Evolutionary conservation across 2,797 vertebrate species (phyloP).

Genomic region (Danio choprae): DNA sequence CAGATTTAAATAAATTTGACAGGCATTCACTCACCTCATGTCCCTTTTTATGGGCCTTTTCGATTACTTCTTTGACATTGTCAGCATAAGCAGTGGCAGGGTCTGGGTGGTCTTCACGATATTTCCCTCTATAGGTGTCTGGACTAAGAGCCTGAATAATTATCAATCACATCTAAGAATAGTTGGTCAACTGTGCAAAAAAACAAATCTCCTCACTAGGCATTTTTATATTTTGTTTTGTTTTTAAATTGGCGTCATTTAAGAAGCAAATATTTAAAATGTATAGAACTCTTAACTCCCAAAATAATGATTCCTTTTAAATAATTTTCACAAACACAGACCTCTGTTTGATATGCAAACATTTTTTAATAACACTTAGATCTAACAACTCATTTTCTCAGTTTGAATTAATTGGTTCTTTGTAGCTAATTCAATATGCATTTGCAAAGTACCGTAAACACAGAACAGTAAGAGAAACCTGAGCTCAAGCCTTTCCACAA

Average conservation of each 20-base stretch:
- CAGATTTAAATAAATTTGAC: background rate
- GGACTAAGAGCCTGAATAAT: constrained; percentile 87
- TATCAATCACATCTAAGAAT: background rate
- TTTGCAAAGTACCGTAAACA: background rate
- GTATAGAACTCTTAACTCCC: no score
- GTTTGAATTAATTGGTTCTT: background rate
- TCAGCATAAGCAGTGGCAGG: constrained; percentile 89
- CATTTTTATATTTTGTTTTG: no score
- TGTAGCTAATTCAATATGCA: constrained; percentile 28
- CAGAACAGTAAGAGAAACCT: constrained; percentile 22
- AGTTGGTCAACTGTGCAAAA: background rate
- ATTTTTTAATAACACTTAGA: background rate
- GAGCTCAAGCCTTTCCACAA: background rate
- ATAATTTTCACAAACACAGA: no score
- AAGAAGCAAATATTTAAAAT: no score
- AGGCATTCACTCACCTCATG: constrained; percentile 80
- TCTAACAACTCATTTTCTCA: background rate
- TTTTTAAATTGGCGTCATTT: no score
- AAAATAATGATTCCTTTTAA: no score
- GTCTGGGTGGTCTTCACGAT: constrained; percentile 86
- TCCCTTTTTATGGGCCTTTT: constrained; percentile 78
- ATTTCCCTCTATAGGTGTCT: constrained; percentile 94
- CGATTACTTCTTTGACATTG: constrained; percentile 88
- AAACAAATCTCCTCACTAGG: background rate
- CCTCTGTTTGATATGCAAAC: no score